Evolutionary conservation across 2,113 vertebrate species (phyloP), one percentile per base, ranked within the genome.

Genomic region (Poecilia latipinna): DNA sequence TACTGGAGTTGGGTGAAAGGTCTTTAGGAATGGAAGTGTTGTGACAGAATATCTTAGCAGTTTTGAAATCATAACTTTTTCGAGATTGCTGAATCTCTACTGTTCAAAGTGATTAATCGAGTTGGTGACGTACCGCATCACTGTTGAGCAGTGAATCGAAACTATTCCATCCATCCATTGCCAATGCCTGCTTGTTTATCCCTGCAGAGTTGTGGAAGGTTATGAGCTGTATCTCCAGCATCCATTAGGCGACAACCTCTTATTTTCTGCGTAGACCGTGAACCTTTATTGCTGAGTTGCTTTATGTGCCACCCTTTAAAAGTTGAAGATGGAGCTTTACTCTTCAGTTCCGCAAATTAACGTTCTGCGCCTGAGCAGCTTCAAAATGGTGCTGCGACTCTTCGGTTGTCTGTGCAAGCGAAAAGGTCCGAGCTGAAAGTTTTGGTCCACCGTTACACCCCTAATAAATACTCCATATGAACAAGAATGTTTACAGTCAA

Each of bases 401-500:
- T 57, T 57, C 1, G 22, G 51, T n/a, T n/a, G 22, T 57, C 51
- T 57, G 51, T n/a, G 51, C 7, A n/a, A 57, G 8, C 8, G 6
- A 57, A 57, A 57, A 24, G 8, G 24, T 57, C 24, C 8, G 24
- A 11, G 2, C 24, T 57, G 10, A n/a, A 24, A 24, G 5, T n/a
- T 57, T 24, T 57, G 24, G 24, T 57, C 22, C 51, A 57, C 22
- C 8, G 24, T n/a, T 57, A n/a, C 22, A 24, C 8, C 51, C 51
- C 51, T 57, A 57, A 57, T 22, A 57, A 57, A 33, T 32, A 24
- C 6, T 22, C 19, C 63, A 19, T 70, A 31, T 51, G 26, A 79
- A 68, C 31, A 57, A 28, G 44, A 70, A 6, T 64, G 65, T 69
- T 74, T 73, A 69, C 73, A 70, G 54, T 61, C 51, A 39, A n/a